Conservation (phyloP, 2,113 vertebrate species). For the crab-eating macaque (Macaca fascicularis) region T2T-MFA8v1.1 NC_088381.1:166350501-166351000, state of each 20-base stretch:
- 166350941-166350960: background rate
- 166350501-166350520: background rate
- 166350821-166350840: background rate
- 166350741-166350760: background rate
- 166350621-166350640: background rate
- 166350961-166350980: background rate
- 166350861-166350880: background rate
- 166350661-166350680: background rate
- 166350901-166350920: background rate
- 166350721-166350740: no score
- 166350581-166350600: background rate
- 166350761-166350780: background rate
- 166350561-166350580: background rate
- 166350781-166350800: accelerated
- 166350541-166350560: conserved; percentile 59
- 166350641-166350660: background rate
- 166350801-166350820: accelerated
- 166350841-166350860: background rate
- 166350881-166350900: background rate
- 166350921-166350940: background rate
- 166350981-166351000: background rate
- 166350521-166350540: conserved; percentile 22
- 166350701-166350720: no score
- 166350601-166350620: background rate
- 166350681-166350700: background rate